Base-by-base conservation (phyloP, 2,888 invertebrate genomes). In the Andrena chrysosceles region DNA sequence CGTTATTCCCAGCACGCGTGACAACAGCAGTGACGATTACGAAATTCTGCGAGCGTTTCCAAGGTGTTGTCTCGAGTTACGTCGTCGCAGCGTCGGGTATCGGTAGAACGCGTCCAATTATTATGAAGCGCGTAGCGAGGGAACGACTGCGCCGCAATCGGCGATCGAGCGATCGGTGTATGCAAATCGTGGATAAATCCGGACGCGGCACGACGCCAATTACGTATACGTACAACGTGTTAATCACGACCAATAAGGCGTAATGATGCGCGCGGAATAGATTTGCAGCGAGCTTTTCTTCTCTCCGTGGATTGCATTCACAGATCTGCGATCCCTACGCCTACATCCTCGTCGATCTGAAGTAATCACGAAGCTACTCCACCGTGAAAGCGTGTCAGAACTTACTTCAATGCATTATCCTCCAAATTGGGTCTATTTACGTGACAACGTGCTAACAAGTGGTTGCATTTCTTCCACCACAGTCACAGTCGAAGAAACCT, bases 21-120 rank as follows among this genome's bases (percentile, higher is more conserved):
- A 26, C 35, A 35, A 49, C 16, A 8, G 29, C 26, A 67, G 13
- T 31, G 66, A 54, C 59, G 70, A 63, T 70, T 49, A 31, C 54
- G 68, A 69, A 56, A 75, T 78, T 78, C 62, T 60, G 69, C 75
- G 74, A 56, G 56, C 56, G 62, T 31, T 83, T 83, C 67, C 83
- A 74, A 56, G 52, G 20, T 66, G 49, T 72, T 77, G 69, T 82
- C 77, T 48, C 42, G 35, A 66, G 59, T 20, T 67, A 26, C 42
- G 35, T 42, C 56, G 35, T 29, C 76, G 72, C 83, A 79, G 56
- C 62, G 69, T 26, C 56, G 48, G 74, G 80, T 86, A 79, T 33
- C 69, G 83, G 84, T 67, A 79, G 79, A 87, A 86, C 84, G 80
- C 77, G 80, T 75, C 85, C 84, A 80, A 89, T 88, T 84, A 83